Percentiles rank a stretch among this genome's conserved stretches.
phyloP scores from a whole-genome alignment of 2,888 invertebrate species.

The Aporophyla nigra region DNA sequence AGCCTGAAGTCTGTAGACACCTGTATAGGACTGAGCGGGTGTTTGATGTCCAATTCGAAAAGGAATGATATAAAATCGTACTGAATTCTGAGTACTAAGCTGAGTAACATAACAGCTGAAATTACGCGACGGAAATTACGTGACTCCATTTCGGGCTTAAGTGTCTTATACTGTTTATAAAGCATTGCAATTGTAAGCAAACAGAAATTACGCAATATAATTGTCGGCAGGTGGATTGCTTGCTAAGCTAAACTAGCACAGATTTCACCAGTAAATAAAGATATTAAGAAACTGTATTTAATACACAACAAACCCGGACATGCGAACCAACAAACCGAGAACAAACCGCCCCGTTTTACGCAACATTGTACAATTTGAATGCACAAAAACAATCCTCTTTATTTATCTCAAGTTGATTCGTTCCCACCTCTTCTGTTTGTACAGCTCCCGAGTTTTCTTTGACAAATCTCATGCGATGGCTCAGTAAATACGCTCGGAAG shows the following conservation, averaged over 20 bases:
- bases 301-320: constrained; percentile 13
- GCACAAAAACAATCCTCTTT: constrained; percentile 69
- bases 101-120: not conserved
- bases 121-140: not conserved
- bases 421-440: constrained; percentile 73
- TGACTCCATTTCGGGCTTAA: too few relatives aligned
- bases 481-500: constrained; percentile 75
- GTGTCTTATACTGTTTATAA: not conserved
- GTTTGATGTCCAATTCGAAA: constrained; percentile 28
- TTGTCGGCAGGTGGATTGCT: not conserved
- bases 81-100: not conserved
- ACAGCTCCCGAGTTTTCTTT: constrained; percentile 77
- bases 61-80: not conserved
- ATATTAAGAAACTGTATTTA: constrained; percentile 19
- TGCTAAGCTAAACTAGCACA: not conserved
- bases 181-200: not conserved
- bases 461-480: constrained; percentile 80
- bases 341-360: constrained; percentile 42
- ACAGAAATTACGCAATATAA: not conserved
- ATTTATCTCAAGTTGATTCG: constrained; percentile 69
- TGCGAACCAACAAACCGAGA: constrained; percentile 43
- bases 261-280: not conserved
- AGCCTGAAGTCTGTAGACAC: constrained; percentile 2
- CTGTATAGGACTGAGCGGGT: not conserved
- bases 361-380: constrained; percentile 58